A percentile compares a stretch with the other conserved stretches of the same genome.
These are phyloP conservation scores for Shargacucullia verbasci DNA, from an alignment of 2,888 invertebrate species.

Conservation along the genomic window DNA sequence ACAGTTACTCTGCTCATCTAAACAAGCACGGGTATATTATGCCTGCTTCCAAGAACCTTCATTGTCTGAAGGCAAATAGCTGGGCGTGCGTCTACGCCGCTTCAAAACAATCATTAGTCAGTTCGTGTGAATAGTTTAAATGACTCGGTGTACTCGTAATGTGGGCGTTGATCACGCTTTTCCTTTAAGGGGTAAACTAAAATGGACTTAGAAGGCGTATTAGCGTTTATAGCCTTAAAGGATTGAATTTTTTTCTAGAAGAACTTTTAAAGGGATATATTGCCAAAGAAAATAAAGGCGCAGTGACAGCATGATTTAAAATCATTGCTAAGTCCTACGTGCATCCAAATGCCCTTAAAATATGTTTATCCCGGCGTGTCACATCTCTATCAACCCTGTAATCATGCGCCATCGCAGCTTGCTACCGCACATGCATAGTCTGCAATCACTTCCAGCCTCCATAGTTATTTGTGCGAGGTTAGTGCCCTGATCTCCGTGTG, in stretches of 20 bases:
- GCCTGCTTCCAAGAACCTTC: constrained; percentile 34
- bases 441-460: constrained; percentile 47
- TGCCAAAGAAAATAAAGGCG: no score
- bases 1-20: constrained; percentile 1
- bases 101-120: constrained; percentile 49
- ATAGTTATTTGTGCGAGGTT: constrained; percentile 47
- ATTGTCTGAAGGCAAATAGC: constrained; percentile 28
- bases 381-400: constrained; percentile 25
- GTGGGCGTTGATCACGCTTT: constrained; percentile 31
- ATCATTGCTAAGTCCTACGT: no score
- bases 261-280: no score
- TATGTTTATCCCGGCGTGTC: constrained; percentile 6
- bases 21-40: constrained; percentile 8
- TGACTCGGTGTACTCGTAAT: constrained; percentile 28
- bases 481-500: constrained; percentile 33
- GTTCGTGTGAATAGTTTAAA: constrained; percentile 48
- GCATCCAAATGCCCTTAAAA: no score
- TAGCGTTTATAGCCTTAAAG: no score
- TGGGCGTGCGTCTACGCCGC: constrained; percentile 44
- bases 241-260: no score
- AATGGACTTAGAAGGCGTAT: constrained; percentile 8
- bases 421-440: constrained; percentile 46
- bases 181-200: no score
- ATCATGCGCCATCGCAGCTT: constrained; percentile 32
- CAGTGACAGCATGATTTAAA: no score